Base-by-base conservation (phyloP, 2,888 invertebrate species). In the Noctua comes region DNA sequence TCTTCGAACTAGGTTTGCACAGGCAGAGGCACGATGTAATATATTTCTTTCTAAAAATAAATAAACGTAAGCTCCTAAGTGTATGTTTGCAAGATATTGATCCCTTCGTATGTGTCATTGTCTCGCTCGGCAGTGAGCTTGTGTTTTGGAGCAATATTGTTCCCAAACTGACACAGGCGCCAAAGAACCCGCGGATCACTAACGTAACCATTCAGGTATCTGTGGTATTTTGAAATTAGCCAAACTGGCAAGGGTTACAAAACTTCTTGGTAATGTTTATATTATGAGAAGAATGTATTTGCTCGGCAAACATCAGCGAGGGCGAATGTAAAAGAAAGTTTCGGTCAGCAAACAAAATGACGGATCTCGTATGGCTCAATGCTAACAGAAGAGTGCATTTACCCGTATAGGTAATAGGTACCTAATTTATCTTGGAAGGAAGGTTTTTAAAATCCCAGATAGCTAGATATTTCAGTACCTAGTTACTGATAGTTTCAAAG, bases 281-380 rank as follows among this genome's bases (percentile, higher is more conserved):
- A 74, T 79, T 62, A 64, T 46, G 68, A 76, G 68, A 76, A 75
- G 64, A 59, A 76, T 79, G 77, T 79, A 77, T 86, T 84, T 87
- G 64, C 77, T 74, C 62, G 83, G 40, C 73, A 87, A 84, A 76
- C 69, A 84, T 59, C 65, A 76, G 79, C 68, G 69, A 87, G 27
- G 73, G 68, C 64, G 59, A 73, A 69, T 66, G 74, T 48, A 54
- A 78, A 86, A 86, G 86, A 87, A 82, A 87, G 82, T 51, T 82
- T 80, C 73, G 68, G 31, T 65, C 76, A 85, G 64, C 79, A 82
- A 84, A 82, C 70, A 82, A 77, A 59, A 81, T 76, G 70, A 80
- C 46, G 57, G n/a, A 21, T 54, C 71, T 70, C 68, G 5, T 73
- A 27, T 72, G 51, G 51, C 70, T 51, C 62, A 69, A 83, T 76